Base-by-base conservation (phyloP, 2,888 invertebrate genomes). In the Chalcis sispes region DNA sequence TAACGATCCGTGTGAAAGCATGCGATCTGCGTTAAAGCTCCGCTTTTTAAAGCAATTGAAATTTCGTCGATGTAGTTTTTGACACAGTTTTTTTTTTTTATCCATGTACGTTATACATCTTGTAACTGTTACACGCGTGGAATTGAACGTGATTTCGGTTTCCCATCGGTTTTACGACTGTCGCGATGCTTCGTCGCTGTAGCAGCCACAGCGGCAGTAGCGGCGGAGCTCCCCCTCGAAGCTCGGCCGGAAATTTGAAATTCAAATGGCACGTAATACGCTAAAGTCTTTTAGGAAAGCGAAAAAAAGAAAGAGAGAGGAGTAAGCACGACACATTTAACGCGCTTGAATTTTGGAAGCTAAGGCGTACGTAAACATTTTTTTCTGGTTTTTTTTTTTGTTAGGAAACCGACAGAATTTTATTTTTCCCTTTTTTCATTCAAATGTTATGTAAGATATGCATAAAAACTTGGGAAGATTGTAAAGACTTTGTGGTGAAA, bases 241-340 rank as follows among this genome's bases (percentile, higher is more conserved):
- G 67, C 25, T 18, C 32, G 27, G 54, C 77, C 72, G 77, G 72
- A 77, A 77, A 77, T 77, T 77, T 77, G 72, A 77, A 77, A 77
- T 69, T 77, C 72, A 77, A 77, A 77, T 77, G 72, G 72, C 64
- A 18, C 72, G 69, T 72, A 72, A 72, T 72, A 56, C 72, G 50
- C 25, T 52, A 69, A 50, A 15, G 56, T 62, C 72, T 72, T 67
- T 61, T 62, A 18, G 56, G 64, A 69, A 64, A 64, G 18, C n/a
- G 42, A 29, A 48, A 62, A 72, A 76, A 54, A 65, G 54, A 25
- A 46, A 58, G 42, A 56, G 5, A 48, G 36, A 20, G 13, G 2
- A n/a, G 29, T 15, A 20, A 32, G 54, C 29, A 20, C n/a, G 56
- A 46, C 54, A 56, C 54, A 56, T 42, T 56, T 62, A 67, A 62